A percentile compares a stretch with the other conserved stretches of the same genome.
These are phyloP conservation scores for Masnerella sp. DNA, from an alignment of 2,888 invertebrate species.

Conservation along the genomic window DNA sequence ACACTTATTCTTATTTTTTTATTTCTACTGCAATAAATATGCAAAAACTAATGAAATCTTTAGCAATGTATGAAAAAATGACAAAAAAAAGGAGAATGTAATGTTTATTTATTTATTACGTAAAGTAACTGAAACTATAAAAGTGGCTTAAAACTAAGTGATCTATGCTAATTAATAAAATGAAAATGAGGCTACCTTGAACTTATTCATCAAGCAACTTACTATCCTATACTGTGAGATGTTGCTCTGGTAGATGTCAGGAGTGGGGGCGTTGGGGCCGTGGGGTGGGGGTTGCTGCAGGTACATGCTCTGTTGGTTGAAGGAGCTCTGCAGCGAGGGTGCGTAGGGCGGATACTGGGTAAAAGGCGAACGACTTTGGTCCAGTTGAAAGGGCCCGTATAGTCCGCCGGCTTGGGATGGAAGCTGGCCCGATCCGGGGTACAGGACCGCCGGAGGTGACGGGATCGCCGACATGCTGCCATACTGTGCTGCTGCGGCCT, in stretches of 20 bases:
- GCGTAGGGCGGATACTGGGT: slow-evolving; percentile 88
- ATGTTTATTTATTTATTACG: too few species aligned
- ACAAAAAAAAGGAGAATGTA: too few species aligned
- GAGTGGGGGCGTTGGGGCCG: slow-evolving; percentile 80
- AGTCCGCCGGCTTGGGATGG: slow-evolving; percentile 85
- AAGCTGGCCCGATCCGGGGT: slow-evolving; percentile 84
- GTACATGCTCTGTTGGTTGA: slow-evolving; percentile 79
- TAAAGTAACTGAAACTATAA: too few species aligned
- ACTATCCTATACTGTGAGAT: slow-evolving; percentile 81
- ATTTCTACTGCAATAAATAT: too few species aligned
- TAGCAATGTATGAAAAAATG: too few species aligned
- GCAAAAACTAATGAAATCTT: too few species aligned
- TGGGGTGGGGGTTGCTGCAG: slow-evolving; percentile 81
- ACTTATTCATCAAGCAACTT: slow-evolving; percentile 62
- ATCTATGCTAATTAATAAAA: slow-evolving; percentile 21
- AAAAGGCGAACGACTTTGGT: slow-evolving; percentile 88
- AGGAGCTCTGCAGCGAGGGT: slow-evolving; percentile 80
- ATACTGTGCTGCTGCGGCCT: slow-evolving; percentile 80
- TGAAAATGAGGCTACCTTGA: slow-evolving; percentile 40
- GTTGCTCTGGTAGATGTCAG: slow-evolving; percentile 85
- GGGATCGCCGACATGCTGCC: slow-evolving; percentile 91
- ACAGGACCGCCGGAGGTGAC: slow-evolving; percentile 89
- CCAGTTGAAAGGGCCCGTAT: slow-evolving; percentile 89
- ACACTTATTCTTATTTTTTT: neutral
- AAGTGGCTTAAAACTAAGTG: neutral